Base-by-base conservation (phyloP, 2,797 vertebrate species). In the Phalanger gymnotis region DNA sequence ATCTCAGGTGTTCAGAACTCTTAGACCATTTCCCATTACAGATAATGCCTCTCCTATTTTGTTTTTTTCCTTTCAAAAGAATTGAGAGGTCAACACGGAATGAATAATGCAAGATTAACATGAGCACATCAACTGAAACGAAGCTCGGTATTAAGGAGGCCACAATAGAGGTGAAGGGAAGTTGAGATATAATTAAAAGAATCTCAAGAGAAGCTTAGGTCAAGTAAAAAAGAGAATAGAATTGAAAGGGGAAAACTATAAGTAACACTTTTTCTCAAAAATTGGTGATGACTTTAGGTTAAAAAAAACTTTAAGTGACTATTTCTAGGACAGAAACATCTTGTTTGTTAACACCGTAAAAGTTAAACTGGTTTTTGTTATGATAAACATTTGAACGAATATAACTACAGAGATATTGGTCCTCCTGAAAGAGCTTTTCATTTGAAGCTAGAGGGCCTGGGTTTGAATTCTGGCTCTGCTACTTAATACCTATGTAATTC, bases 261-360 rank as follows among this genome's bases (percentile, higher is more conserved):
- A 40, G n/a, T 25, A 47, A 3, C n/a, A 22, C 10, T 40, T 87
- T 87, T 87, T 27, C 40, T 87, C 73, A 87, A 27, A 87, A 87
- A 51, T 87, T 87, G 7, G 7, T 81, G n/a, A 25, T 87, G 2
- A 51, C 92, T 96, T 94, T 92, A 94, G n/a, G 25, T 96, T 95
- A 93, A 94, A 87, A 73, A 73, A n/a, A 27, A 66, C 53, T 93
- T 91, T 2, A 92, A 92, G 34, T 55, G 40, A 54, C 2, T 31
- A 31, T 91, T 96, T 53, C 6, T 95, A 61, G 89, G 94, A 30
- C 22, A 10, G 55, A 40, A 91, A 19, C 0, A 54, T 66, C 93
- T 96, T 97, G 54, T 91, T 92, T 96, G 81, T 61, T 31, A 61
- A 54, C 22, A 95, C 93, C 91, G 58, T 31, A 81, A 93, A 94